Conservation (phyloP, 2,888 invertebrate genomes). For the Tipula confusa region DNA sequence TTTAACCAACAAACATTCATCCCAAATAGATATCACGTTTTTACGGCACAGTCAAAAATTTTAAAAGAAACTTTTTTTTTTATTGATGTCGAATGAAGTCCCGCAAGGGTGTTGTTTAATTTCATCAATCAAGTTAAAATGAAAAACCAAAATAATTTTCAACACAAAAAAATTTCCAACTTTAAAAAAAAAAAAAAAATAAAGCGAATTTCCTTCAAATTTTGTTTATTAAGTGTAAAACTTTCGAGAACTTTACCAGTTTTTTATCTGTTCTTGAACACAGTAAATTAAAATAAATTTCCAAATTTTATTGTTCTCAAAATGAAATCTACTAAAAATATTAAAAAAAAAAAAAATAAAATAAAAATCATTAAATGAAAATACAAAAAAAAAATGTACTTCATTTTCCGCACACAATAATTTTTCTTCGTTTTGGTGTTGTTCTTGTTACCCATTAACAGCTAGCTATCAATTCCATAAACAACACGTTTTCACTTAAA, state of each 20-base stretch:
- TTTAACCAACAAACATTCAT: too few relatives aligned
- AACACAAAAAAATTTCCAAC: too few relatives aligned
- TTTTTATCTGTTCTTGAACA: neutral
- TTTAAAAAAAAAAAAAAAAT: too few relatives aligned
- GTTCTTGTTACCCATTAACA: neutral
- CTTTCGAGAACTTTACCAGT: neutral
- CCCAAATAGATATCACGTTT: too few relatives aligned
- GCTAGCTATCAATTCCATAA: conserved; percentile 20
- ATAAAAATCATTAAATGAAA: neutral
- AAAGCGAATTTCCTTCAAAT: neutral
- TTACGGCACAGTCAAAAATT: too few relatives aligned
- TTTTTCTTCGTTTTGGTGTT: neutral
- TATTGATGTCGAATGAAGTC: neutral
- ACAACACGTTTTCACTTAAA: conserved; percentile 12
- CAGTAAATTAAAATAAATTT: neutral
- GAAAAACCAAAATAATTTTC: neutral
- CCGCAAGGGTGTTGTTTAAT: neutral
- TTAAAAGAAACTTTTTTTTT: too few relatives aligned
- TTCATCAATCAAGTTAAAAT: neutral
- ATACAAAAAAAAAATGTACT: neutral
- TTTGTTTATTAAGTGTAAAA: conserved; percentile 3
- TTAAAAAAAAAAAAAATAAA: neutral
- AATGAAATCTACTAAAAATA: neutral
- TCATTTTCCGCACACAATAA: neutral
- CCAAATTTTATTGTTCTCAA: neutral